Percentiles rank a stretch among this genome's conserved stretches.
Evolutionary conservation across 2,113 vertebrate species (phyloP).

Genomic region (Dolichotis patagonum): DNA sequence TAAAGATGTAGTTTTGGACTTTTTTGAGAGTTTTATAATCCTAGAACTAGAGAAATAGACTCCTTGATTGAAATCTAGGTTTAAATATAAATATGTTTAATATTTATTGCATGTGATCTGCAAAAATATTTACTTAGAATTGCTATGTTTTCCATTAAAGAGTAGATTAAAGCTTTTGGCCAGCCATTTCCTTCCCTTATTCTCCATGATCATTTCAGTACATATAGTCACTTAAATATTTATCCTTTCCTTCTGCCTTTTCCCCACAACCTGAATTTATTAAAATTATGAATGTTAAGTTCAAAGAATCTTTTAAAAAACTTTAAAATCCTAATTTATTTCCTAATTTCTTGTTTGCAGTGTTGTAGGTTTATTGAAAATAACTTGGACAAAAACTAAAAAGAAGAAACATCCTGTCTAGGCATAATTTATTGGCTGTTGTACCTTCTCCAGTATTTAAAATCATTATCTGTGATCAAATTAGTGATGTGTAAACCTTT

Average conservation of each 20-base stretch:
- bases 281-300: not conserved
- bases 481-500: not conserved
- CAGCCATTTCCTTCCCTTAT: not conserved
- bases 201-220: not conserved
- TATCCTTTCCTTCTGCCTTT: constrained; percentile 12
- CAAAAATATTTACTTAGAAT: constrained; percentile 10
- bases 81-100: not conserved
- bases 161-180: not conserved
- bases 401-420: not conserved
- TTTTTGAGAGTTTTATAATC: constrained; percentile 39
- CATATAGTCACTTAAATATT: not conserved
- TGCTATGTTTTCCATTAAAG: not conserved
- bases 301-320: not conserved
- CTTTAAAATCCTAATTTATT: constrained; percentile 19
- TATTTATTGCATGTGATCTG: not conserved
- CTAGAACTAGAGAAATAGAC: constrained; percentile 6
- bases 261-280: not conserved
- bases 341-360: not conserved
- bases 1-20: constrained; percentile 12
- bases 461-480: not conserved
- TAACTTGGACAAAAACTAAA: not conserved
- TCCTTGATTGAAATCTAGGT: not conserved
- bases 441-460: not conserved
- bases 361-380: constrained; percentile 1
- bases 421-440: not conserved